phyloP scores from a whole-genome alignment of 1,140 invertebrate species.

The Panulirus ornatus region DNA sequence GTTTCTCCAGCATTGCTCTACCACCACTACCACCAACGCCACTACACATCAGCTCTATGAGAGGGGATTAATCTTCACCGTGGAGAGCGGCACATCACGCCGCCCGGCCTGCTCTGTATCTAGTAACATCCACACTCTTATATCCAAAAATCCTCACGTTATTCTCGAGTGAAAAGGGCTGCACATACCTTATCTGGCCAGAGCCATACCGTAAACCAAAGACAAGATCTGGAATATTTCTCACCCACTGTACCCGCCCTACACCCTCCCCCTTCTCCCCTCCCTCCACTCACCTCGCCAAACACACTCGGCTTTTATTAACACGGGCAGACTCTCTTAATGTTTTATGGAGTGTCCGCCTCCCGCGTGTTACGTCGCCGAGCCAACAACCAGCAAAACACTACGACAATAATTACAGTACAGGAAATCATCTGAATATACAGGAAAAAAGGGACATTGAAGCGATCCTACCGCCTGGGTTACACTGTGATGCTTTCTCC shows the following conservation, averaged over 20 bases:
- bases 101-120: too few species aligned
- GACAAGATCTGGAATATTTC: conserved; percentile 21
- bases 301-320: background rate
- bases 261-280: background rate
- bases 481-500: too few species aligned
- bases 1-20: too few species aligned
- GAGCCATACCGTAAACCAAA: conserved; percentile 6
- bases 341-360: background rate
- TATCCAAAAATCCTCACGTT: too few species aligned
- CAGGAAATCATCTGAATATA: conserved; percentile 19
- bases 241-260: background rate
- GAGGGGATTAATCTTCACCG: too few species aligned
- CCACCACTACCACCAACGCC: too few species aligned
- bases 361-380: background rate
- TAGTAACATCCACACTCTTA: too few species aligned
- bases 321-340: background rate
- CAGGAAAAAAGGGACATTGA: background rate
- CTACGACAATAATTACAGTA: background rate
- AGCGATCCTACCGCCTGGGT: too few species aligned
- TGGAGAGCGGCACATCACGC: too few species aligned
- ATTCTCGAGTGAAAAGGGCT: too few species aligned
- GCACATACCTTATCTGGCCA: background rate
- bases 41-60: too few species aligned
- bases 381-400: background rate
- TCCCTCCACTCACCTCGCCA: background rate